These are phyloP conservation scores for Catharus minimus DNA, from an alignment of 2,113 vertebrate genomes.

Conservation along the genomic window DNA sequence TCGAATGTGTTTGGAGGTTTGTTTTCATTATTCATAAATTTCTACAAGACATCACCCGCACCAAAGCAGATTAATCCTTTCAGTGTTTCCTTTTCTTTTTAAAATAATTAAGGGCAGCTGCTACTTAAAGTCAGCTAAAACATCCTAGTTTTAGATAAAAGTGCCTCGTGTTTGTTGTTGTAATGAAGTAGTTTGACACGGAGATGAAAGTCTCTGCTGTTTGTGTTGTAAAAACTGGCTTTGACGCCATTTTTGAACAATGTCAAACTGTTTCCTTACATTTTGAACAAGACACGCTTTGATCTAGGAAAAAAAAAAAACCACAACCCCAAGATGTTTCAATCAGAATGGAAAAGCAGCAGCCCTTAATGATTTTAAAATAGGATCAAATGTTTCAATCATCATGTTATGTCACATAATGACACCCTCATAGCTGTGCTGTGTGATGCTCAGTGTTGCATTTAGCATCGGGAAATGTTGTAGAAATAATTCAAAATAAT, in stretches of 20 bases:
- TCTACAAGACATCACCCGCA: background rate
- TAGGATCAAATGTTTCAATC: constrained; percentile 46
- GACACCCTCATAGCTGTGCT: background rate
- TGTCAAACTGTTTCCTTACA: constrained; percentile 46
- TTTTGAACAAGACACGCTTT: constrained; percentile 36
- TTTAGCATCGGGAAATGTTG: constrained; percentile 13
- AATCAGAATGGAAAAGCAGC: constrained; percentile 11
- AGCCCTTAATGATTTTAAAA: constrained; percentile 54
- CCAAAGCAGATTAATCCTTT: background rate
- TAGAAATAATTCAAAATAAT: constrained; percentile 49
- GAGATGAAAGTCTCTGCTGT: constrained; percentile 56
- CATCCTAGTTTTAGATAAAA: constrained; percentile 45
- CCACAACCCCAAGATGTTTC: background rate
- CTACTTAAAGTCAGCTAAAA: constrained; percentile 31
- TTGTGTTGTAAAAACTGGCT: constrained; percentile 28
- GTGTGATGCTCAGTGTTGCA: constrained; percentile 10
- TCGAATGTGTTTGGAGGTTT: background rate
- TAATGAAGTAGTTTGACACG: constrained; percentile 37
- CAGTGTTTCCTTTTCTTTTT: constrained; percentile 40
- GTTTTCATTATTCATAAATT: background rate
- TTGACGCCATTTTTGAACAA: constrained; percentile 45
- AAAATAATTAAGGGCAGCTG: constrained; percentile 60
- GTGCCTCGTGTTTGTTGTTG: constrained; percentile 35
- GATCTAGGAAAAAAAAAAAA: background rate
- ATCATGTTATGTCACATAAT: constrained; percentile 31